Base-by-base conservation (phyloP, 2,797 vertebrate species). In the Anguilla pacifica region DNA sequence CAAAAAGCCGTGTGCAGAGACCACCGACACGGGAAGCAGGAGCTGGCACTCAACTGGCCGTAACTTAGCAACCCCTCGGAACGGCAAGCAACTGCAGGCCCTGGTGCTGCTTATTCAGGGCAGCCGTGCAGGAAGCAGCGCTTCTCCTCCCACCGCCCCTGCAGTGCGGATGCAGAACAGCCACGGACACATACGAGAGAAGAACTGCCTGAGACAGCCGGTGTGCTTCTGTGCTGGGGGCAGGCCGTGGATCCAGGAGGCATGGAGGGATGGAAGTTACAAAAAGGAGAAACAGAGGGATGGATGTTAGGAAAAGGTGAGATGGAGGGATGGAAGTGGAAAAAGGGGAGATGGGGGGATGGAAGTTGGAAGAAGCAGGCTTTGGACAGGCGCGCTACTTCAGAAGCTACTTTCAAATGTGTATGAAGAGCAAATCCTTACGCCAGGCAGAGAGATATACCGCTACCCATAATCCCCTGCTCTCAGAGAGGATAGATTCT, bases 1-100 rank as follows among this genome's bases (percentile, higher is more conserved):
- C 61, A 64, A 43, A 43, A 39, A 49, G 43, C 53, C 22, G 0
- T 5, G 3, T 13, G 35, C 64, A 79, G 72, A 81, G 86, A 22
- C 28, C 59, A 31, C 86, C 6, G 25, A 22, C 53, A 61, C 28
- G 13, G 22, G 7, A 17, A 64, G 31, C 74, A 2, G 55, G 67
- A 31, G 15, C 59, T 61, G 84, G 46, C 72, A 39, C 55, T 77
- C 84, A 43, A 53, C 79, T 53, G 79, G 57, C 79, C 22, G 86
- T 87, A 83, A 51, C 79, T 87, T 83, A 87, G 86, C 86, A 87
- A 87, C 79, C 59, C 79, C 43, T 83, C 43, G 19, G 25, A 9
- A 67, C 39, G 39, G 11, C 77, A 35, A 55, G 51, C 79, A 64
- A 83, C 59, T 31, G 39, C 59, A 70, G 7, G 49, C 64, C 43